Percentiles rank a stretch among this genome's conserved stretches.
Evolutionary conservation across 1,140 invertebrate species (phyloP).

Genomic region (Phenacoccus solenopsis): DNA sequence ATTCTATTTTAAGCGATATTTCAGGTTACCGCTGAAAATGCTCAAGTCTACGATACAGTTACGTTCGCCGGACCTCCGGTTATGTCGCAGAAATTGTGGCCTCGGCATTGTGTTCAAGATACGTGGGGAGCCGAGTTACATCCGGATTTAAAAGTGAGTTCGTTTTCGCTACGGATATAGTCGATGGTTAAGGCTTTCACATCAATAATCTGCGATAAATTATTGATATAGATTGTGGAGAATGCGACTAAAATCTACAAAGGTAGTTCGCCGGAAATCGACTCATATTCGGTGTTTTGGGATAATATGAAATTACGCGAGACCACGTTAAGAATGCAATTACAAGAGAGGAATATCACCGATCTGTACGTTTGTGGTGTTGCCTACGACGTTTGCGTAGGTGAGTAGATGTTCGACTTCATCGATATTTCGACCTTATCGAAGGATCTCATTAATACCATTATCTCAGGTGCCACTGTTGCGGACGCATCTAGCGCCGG

Average conservation of each 20-base stretch:
- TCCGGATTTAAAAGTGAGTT: conserved; percentile 67
- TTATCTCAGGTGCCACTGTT: conserved; percentile 71
- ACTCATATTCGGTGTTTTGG: conserved; percentile 96
- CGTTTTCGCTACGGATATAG: no score
- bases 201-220: no score
- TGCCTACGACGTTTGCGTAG: conserved; percentile 93
- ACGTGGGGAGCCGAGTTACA: conserved; percentile 89
- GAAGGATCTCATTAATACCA: no score
- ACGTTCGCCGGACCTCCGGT: conserved; percentile 74
- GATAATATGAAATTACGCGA: conserved; percentile 86
- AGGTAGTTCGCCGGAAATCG: conserved; percentile 85
- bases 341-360: conserved; percentile 65
- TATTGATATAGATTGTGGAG: conserved; percentile 42
- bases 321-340: conserved; percentile 68
- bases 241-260: conserved; percentile 78
- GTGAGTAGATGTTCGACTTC: conserved; percentile 39
- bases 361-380: conserved; percentile 92
- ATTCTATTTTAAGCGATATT: not conserved
- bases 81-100: conserved; percentile 82
- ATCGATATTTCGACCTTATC: no score
- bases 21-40: conserved; percentile 44
- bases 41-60: conserved; percentile 77
- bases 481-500: conserved; percentile 74
- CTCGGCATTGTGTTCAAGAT: conserved; percentile 86
- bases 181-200: no score